Evolutionary conservation across 2,888 invertebrate species (phyloP), one percentile per base, ranked within the genome.

Genomic region (Phengaris arion): DNA sequence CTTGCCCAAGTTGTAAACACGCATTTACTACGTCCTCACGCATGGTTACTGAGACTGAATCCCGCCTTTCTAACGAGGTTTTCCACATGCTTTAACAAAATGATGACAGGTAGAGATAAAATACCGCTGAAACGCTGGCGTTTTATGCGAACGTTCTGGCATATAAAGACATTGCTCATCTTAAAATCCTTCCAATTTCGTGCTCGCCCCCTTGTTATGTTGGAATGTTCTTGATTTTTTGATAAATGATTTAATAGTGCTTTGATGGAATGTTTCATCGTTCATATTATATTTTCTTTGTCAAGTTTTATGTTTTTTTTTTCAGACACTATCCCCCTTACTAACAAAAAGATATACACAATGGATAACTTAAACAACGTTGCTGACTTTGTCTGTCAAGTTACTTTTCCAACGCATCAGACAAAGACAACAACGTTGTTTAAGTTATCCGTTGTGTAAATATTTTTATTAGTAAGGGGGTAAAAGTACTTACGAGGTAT

Each of bases 61-160:
- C 48, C 69, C 48, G 48, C 70, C 52, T 70, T 69, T 52, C 12
- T 70, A 70, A 51, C 70, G 51, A 70, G 72, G 35, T 35, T 72
- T 72, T 72, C 72, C 22, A 72, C 72, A 72, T 72, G 35, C 72
- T 22, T 72, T 72, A 72, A 72, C 72, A 72, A 54, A 54, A 72
- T 54, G 35, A 54, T 54, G 72, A 72, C 52, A 72, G 72, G 72
- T 52, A 72, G 35, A 72, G 52, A 72, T 72, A 72, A 54, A 72
- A 72, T 12, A 72, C 52, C 72, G 54, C 52, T 54, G 72, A 54
- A 72, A 54, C 72, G 54, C 35, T 52, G 70, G 12, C 52, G 72
- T 72, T 72, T 70, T 54, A 54, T 72, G 72, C 22, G 54, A 22
- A 52, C 54, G 22, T 72, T 70, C 72, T 54, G 72, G 52, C 72